These are phyloP conservation scores for Rhagoletis zephyria DNA, from an alignment of 1,140 invertebrate species.

Conservation along the genomic window DNA sequence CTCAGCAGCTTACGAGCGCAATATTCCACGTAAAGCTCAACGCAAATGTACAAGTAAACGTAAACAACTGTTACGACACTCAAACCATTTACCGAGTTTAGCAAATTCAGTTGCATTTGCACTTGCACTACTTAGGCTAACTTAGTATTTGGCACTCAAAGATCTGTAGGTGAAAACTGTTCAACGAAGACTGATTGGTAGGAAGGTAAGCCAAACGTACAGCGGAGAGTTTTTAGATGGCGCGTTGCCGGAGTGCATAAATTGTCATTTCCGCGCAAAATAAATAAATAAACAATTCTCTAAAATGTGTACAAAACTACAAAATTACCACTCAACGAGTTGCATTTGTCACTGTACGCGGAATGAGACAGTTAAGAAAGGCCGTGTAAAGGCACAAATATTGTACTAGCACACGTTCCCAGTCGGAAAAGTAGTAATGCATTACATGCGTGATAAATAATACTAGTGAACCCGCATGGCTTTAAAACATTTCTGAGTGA, in stretches of 20 bases:
- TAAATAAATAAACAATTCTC: slow-evolving; percentile 25
- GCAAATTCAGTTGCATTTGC: background rate
- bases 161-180: background rate
- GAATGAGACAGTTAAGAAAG: background rate
- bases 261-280: slow-evolving; percentile 21
- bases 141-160: slow-evolving; percentile 1
- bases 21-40: background rate
- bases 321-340: slow-evolving; percentile 23
- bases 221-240: too few species aligned
- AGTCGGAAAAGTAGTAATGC: too few species aligned
- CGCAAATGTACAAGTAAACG: slow-evolving; percentile 2
- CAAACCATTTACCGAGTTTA: background rate
- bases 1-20: background rate
- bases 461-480: too few species aligned
- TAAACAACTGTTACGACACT: background rate
- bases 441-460: too few species aligned
- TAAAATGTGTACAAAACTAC: slow-evolving; percentile 5
- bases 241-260: background rate
- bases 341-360: background rate
- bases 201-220: background rate
- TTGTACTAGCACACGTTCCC: too few species aligned
- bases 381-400: too few species aligned
- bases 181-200: background rate
- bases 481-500: too few species aligned
- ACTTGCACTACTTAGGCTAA: background rate